Conservation (phyloP, 2,888 invertebrate genomes). For the Platycheirus rosarum region DNA sequence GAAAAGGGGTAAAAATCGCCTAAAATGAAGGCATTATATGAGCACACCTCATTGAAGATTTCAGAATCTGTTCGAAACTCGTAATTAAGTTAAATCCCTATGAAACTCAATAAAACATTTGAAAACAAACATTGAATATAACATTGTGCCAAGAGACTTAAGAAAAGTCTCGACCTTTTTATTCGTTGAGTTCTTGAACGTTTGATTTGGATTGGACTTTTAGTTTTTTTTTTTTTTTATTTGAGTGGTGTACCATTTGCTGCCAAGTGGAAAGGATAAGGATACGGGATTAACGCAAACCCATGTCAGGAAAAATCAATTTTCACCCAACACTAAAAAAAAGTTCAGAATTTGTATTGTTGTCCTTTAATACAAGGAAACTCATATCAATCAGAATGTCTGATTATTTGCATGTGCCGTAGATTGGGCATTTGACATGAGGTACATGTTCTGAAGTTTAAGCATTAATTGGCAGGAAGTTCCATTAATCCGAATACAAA, state of each 20-base stretch:
- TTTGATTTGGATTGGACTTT: conserved; percentile 56
- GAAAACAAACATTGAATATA: conserved; percentile 9
- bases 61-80: too few species aligned
- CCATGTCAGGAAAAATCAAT: conserved; percentile 11
- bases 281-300: neutral
- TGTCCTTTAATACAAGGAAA: too few species aligned
- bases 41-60: too few species aligned
- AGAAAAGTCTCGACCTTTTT: conserved; percentile 2
- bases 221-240: conserved; percentile 62
- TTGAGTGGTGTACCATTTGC: conserved; percentile 30
- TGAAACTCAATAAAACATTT: conserved; percentile 56
- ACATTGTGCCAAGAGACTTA: neutral
- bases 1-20: too few species aligned
- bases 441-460: too few species aligned
- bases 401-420: conserved; percentile 1
- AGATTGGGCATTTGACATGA: too few species aligned
- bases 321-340: too few species aligned
- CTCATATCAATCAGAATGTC: conserved; percentile 13
- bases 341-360: too few species aligned
- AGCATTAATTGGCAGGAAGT: conserved; percentile 17
- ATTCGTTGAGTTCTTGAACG: conserved; percentile 16
- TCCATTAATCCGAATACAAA: conserved; percentile 14
- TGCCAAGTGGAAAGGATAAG: conserved; percentile 33
- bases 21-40: too few species aligned
- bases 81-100: conserved; percentile 30